These are phyloP conservation scores for Embiotoca jacksoni DNA, from an alignment of 2,113 vertebrate genomes.

Conservation along the genomic window DNA sequence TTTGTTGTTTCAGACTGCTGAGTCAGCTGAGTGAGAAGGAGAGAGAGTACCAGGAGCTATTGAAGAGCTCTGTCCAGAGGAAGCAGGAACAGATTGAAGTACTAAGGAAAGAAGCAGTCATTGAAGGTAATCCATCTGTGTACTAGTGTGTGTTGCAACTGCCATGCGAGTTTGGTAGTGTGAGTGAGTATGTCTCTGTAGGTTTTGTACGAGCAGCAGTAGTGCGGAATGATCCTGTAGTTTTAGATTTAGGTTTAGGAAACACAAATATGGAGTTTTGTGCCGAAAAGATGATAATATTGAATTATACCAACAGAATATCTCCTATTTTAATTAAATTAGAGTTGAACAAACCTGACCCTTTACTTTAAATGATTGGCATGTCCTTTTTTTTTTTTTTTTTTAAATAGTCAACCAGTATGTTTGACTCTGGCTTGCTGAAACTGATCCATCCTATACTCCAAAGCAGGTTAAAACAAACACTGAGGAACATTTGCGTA, in stretches of 20 bases:
- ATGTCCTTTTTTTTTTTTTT: not conserved
- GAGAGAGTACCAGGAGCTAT: slow-evolving; percentile 85
- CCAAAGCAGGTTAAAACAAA: not conserved
- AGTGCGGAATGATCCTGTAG: too few species aligned
- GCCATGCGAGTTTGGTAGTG: not conserved
- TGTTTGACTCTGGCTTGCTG: not conserved
- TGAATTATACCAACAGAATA: not conserved
- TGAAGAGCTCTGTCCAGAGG: slow-evolving; percentile 72
- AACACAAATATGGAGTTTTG: not conserved
- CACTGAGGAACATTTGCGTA: not conserved
- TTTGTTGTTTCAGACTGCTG: slow-evolving; percentile 84
- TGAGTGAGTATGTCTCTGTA: not conserved
- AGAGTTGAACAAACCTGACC: too few species aligned
- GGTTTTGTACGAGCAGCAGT: too few species aligned
- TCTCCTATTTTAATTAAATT: not conserved
- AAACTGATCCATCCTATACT: not conserved
- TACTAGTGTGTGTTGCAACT: not conserved
- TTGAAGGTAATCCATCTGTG: slow-evolving; percentile 56
- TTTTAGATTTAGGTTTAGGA: not conserved
- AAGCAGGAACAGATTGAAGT: slow-evolving; percentile 71
- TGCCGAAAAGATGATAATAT: not conserved
- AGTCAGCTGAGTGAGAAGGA: slow-evolving; percentile 87
- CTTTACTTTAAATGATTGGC: not conserved
- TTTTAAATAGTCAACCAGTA: not conserved
- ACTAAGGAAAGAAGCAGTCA: slow-evolving; percentile 26